These are phyloP conservation scores for Dreissena polymorpha DNA, from an alignment of 1,140 invertebrate species.

Conservation along the genomic window DNA sequence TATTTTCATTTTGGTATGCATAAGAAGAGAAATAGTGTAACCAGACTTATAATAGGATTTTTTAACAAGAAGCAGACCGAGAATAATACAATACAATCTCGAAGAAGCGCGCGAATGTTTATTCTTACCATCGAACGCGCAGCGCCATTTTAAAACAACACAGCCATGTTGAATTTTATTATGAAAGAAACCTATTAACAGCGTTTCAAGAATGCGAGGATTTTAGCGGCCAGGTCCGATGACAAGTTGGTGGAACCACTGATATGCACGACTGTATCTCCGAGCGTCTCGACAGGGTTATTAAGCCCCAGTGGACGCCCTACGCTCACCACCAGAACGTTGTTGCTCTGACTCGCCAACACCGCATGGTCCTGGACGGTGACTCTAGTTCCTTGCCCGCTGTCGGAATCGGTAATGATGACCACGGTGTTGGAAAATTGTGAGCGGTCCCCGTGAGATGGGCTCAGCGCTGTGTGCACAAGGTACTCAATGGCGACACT, in stretches of 20 bases:
- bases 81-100: too few relatives aligned
- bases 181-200: neutral
- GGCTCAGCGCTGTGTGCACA: neutral
- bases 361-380: neutral
- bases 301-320: neutral
- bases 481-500: constrained; percentile 6
- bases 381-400: neutral
- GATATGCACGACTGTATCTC: neutral
- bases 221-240: neutral
- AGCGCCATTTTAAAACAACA: too few relatives aligned
- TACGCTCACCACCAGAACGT: constrained; percentile 24
- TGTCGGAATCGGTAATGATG: constrained; percentile 4
- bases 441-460: constrained; percentile 9
- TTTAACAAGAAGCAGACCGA: too few relatives aligned
- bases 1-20: too few relatives aligned
- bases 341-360: neutral
- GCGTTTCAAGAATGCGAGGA: neutral
- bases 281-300: neutral
- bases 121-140: too few relatives aligned
- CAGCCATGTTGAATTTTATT: too few relatives aligned
- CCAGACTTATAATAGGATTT: too few relatives aligned
- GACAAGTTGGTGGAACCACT: neutral
- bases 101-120: too few relatives aligned
- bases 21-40: too few relatives aligned
- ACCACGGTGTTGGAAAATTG: constrained; percentile 21